Base-by-base conservation (phyloP, 2,888 invertebrate species). In the Zhengitettix transpicula region DNA sequence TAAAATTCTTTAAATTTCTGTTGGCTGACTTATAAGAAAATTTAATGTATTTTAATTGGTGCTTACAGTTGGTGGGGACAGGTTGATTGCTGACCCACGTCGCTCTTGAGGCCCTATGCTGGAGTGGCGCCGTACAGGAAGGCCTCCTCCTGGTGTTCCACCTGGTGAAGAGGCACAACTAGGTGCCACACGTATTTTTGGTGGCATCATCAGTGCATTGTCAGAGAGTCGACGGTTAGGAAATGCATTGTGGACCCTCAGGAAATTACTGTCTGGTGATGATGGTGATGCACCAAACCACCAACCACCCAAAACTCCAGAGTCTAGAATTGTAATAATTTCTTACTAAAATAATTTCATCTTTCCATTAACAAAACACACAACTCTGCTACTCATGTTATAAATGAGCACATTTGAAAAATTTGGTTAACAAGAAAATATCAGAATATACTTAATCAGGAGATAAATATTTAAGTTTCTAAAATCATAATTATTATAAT, bases 21-120 rank as follows among this genome's bases (percentile, higher is more conserved):
- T 28, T 28, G 28, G 28, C 7, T 28, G 28, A 7, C 3, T 28
- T 28, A 5, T 28, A 28, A 28, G 2, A 7, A 28, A 28, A n/a
- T n/a, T n/a, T n/a, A n/a, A n/a, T n/a, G 16, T 10, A 41, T n/a
- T 28, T 28, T 28, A 28, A 7, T 28, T 28, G 28, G 28, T 55
- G 81, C 84, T 83, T 83, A 92, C 92, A 79, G 89, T 87, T 66
- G 91, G 90, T 66, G 91, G 91, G 63, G 91, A 91, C 63, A 91
- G 78, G 76, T 91, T 90, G 66, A 87, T 85, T 63, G 85, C 84
- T 14, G 89, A 89, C 60, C 85, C 85, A 58, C 90, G 83, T 64
- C 91, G 81, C 71, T 93, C 91, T 70, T 92, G 91, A 0, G 92
- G 89, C 28, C 91, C 92, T 67, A 91, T 92, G 74, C 90, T 91